Base-by-base conservation (phyloP, 2,888 invertebrate species). In the Sturmia bella region DNA sequence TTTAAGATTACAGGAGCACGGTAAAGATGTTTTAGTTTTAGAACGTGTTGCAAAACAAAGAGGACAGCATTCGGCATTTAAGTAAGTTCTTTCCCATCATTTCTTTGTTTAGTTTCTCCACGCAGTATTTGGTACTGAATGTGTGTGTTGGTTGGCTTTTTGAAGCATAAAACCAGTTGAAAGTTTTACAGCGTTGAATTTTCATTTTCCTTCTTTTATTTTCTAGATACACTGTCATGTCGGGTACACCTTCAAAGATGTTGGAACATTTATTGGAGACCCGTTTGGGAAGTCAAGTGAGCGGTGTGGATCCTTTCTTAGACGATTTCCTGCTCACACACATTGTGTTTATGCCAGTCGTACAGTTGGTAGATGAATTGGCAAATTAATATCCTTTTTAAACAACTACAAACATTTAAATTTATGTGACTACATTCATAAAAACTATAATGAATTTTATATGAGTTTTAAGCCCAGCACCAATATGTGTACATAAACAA, bases 231-330 rank as follows among this genome's bases (percentile, higher is more conserved):
- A 96, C 95, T 86, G 96, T 96, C 85, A 96, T 96, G 95, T 95
- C 96, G 82, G 96, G 96, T 69, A 95, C 95, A 76, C 95, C 96
- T 52, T 94, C 95, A 88, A 96, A 97, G 91, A 96, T 96, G 94
- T 90, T 97, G 86, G 96, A 97, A 89, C 95, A 97, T 91, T 92
- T 97, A 57, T 91, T 97, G 85, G 96, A 96, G 90, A 96, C 96
- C 13, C 92, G 96, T 77, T 91, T 96, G 86, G 95, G 95, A 85
- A 93, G 93, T 83, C 91, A 93, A 84, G 92, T 92, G 75, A 92
- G 91, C 85, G 92, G 92, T 85, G 92, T 93, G 88, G 96, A 96
- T 91, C 94, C 94, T 59, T 95, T 96, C 88, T 91, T 96, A 63
- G 96, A 96, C 88, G 96, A 96, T 90, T 96, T 96, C 89, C 92